Conservation (phyloP, 2,797 vertebrate genomes). For the Rhabdophis nuchalis region DNA sequence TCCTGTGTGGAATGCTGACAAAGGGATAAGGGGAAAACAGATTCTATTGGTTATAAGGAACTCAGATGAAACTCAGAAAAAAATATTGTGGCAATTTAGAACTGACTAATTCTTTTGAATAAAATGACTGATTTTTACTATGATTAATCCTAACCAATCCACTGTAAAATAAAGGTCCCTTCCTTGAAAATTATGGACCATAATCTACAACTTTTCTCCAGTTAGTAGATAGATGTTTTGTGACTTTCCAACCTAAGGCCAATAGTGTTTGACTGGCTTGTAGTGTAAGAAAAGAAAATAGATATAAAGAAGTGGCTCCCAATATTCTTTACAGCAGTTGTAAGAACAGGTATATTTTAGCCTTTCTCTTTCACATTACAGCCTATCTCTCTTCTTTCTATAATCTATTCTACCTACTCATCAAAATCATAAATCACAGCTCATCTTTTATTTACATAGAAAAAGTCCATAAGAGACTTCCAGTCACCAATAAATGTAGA, state of each 20-base stretch:
- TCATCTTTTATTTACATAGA: neutral
- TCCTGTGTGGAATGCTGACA: neutral
- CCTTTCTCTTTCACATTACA: neutral
- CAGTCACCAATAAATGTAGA: neutral
- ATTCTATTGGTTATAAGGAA: neutral
- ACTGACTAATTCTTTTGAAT: neutral
- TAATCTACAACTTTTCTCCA: neutral
- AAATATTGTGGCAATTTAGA: accelerated
- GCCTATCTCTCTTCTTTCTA: neutral
- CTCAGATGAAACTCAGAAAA: neutral
- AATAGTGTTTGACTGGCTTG: neutral
- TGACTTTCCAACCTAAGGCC: neutral
- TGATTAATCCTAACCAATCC: neutral
- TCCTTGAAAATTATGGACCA: neutral
- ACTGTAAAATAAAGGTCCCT: neutral
- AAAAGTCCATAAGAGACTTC: neutral
- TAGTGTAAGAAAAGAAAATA: neutral
- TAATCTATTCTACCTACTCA: neutral
- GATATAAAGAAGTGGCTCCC: too few relatives aligned
- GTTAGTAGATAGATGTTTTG: neutral
- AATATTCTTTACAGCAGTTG: neutral
- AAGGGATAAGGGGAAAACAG: neutral
- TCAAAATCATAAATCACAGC: neutral
- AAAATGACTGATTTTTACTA: neutral
- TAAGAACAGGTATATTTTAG: neutral